Percentiles rank a stretch among this genome's conserved stretches.
phyloP scores from a whole-genome alignment of 30 jellyfish, hydroid and myxozoan species.

The Calvadosia cruxmelitensis region DNA sequence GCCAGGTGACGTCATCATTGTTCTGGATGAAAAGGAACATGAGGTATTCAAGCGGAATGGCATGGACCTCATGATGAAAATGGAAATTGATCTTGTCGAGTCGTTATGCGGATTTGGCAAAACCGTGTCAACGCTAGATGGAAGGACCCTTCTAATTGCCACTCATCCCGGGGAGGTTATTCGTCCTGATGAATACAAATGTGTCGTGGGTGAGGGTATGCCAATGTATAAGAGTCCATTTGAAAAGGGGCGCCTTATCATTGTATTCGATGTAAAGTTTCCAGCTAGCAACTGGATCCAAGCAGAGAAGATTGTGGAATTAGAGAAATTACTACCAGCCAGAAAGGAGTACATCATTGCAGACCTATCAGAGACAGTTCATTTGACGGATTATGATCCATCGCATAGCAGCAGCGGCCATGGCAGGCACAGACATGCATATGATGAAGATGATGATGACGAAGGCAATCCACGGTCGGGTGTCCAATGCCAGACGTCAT shows the following conservation, averaged over 20 bases:
- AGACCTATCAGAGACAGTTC: slow-evolving; percentile 71
- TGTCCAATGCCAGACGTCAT: slow-evolving; percentile 92
- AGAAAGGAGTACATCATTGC: slow-evolving; percentile 74
- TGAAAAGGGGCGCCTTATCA: slow-evolving; percentile 57
- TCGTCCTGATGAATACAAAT: slow-evolving; percentile 69
- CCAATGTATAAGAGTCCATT: slow-evolving; percentile 39
- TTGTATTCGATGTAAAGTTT: slow-evolving; percentile 61
- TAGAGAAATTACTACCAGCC: slow-evolving; percentile 66
- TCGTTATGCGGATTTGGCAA: slow-evolving; percentile 79
- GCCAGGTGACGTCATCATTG: slow-evolving; percentile 91
- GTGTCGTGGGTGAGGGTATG: slow-evolving; percentile 84
- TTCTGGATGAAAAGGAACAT: slow-evolving; percentile 81
- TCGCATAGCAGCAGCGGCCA: slow-evolving; percentile 20
- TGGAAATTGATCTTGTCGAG: slow-evolving; percentile 64
- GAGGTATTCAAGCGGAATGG: slow-evolving; percentile 58
- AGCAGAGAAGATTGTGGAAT: slow-evolving; percentile 8
- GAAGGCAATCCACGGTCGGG: slow-evolving; percentile 55
- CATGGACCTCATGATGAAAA: slow-evolving; percentile 33
- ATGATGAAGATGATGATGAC: slow-evolving; percentile 74
- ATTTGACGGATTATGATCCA: slow-evolving; percentile 35
- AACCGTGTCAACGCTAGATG: slow-evolving; percentile 53
- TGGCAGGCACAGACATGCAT: slow-evolving; percentile 23
- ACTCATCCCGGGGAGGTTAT: slow-evolving; percentile 85
- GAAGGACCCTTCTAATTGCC: slow-evolving; percentile 37
- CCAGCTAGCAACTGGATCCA: slow-evolving; percentile 67